Base-by-base conservation (phyloP, 92 coral and sea anemone species). In the Hydrozoanthus gracilis region DNA sequence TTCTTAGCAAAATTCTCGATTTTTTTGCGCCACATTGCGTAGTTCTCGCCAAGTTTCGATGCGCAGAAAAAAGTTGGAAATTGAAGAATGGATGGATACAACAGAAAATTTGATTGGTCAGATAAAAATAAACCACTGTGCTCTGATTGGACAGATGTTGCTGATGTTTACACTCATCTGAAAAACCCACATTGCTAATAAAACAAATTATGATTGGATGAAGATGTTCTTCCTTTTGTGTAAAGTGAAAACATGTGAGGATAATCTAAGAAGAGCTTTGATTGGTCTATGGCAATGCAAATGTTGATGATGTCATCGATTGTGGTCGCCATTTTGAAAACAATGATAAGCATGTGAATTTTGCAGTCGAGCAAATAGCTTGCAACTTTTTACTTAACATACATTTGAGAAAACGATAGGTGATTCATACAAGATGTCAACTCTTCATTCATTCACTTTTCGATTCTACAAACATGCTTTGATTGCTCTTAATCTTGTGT, bases 401-500 rank as follows among this genome's bases (percentile, higher is more conserved):
- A 76, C 20, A 4, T 3, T n/a, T 15, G 3, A 18, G 12, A 76
- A 76, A 35, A 8, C 64, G 7, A 0, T 20, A 9, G 44, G 52
- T 14, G 39, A 0, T 39, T 12, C 12, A 80, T 17, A 39, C 71
- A 58, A 44, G 15, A 80, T 80, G 85, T 80, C 85, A 18, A 65
- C 46, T 65, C 85, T 80, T 49, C n/a, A 92, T 72, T 89, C 95
- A 50, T 90, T 89, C 78, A 88, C 92, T 11, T 96, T 96, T 82
- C 74, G 87, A 44, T 96, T 94, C 79, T 86, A 89, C 83, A 94
- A 80, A 86, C 96, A 90, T 62, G 95, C 95, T 48, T 87, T 96
- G 84, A 92, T 96, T 70, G 95, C 98, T 68, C 88, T 96, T 16
- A 96, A 96, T 78, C 85, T 95, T 73, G 82, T 93, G 71, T 96